These are phyloP conservation scores for Machimus rusticus DNA, from an alignment of 2,888 invertebrate species.

Conservation along the genomic window DNA sequence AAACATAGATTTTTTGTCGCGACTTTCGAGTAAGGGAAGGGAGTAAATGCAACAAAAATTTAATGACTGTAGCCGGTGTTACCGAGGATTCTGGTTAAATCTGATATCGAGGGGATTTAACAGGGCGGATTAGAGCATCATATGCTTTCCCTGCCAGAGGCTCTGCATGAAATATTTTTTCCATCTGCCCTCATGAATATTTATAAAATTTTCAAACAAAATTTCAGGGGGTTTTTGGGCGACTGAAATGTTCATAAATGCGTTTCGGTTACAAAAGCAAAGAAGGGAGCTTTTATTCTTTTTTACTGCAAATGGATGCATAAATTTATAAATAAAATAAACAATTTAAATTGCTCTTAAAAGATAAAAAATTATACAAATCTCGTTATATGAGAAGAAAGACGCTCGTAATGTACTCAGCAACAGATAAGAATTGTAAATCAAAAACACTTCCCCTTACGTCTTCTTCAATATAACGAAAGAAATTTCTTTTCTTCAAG, in stretches of 20 bases:
- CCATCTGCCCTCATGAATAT: background rate
- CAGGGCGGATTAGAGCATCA: background rate
- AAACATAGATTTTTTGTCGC: background rate
- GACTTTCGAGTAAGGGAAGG: background rate
- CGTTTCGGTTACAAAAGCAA: background rate
- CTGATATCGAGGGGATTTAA: background rate
- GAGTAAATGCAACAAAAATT: background rate
- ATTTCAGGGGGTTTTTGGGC: background rate
- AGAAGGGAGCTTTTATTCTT: background rate
- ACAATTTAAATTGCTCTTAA: background rate
- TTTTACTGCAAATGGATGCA: background rate
- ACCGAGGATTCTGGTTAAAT: background rate
- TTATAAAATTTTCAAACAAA: background rate
- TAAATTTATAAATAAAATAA: background rate
- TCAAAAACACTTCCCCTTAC: background rate
- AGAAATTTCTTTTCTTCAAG: background rate
- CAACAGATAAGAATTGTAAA: background rate
- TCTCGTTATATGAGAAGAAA: background rate
- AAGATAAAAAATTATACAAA: background rate
- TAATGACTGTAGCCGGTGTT: background rate
- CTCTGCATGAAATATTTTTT: background rate
- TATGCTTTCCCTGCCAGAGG: background rate
- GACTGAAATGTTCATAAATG: background rate
- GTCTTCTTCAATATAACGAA: background rate
- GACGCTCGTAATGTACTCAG: background rate